These are phyloP conservation scores for Achlya flavicornis DNA, from an alignment of 2,888 invertebrate species.

Conservation along the genomic window DNA sequence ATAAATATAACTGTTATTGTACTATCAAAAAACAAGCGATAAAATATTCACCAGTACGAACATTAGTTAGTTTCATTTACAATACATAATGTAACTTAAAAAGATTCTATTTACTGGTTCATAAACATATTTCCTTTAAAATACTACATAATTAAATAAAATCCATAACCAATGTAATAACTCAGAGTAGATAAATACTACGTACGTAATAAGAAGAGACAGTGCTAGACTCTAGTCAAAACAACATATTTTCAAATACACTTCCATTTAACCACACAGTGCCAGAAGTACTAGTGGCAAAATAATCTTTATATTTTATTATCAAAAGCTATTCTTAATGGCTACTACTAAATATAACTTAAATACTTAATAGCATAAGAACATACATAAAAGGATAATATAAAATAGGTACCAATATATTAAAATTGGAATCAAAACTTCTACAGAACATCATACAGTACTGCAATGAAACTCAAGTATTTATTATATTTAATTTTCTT, in stretches of 20 bases:
- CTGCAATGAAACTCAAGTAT: not conserved
- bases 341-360: not conserved
- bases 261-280: not conserved
- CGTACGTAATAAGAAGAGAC: too few species aligned
- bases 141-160: not conserved
- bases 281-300: not conserved
- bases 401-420: not conserved
- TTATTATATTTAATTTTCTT: constrained; percentile 16
- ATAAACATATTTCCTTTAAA: not conserved
- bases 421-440: not conserved
- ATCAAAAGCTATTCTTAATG: not conserved
- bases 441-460: not conserved
- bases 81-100: not conserved
- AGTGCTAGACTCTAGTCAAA: not conserved
- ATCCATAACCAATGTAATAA: not conserved
- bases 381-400: constrained; percentile 24
- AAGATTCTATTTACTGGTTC: too few species aligned
- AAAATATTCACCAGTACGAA: not conserved
- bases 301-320: not conserved
- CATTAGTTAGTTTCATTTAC: not conserved
- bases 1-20: constrained; percentile 6
- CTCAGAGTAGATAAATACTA: too few species aligned
- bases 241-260: constrained; percentile 17
- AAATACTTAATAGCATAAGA: constrained; percentile 27
- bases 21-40: not conserved